Evolutionary conservation across 2,113 vertebrate genomes (phyloP).

Genomic region (Nyctibius bracteatus): DNA sequence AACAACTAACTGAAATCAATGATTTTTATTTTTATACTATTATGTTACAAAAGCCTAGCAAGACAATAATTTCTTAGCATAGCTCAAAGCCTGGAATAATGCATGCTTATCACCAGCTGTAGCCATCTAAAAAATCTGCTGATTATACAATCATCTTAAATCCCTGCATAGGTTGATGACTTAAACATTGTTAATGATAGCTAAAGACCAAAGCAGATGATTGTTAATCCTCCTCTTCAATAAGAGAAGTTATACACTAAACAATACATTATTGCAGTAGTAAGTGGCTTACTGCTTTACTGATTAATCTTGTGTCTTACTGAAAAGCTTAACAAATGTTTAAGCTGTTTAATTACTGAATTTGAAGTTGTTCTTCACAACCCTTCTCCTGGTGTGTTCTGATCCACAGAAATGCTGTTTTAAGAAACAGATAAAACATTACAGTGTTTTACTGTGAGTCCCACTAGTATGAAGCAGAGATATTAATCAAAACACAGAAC

Average conservation of each 20-base stretch:
- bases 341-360: neutral
- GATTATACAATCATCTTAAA: conserved; percentile 20
- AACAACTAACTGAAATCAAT: neutral
- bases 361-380: neutral
- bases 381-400: neutral
- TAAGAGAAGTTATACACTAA: neutral
- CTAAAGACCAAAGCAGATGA: conserved; percentile 6
- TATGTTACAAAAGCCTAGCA: neutral
- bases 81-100: neutral
- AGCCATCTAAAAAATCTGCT: neutral
- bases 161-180: neutral
- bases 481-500: neutral
- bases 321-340: neutral
- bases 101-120: neutral
- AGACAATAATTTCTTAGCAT: neutral
- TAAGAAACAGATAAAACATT: neutral
- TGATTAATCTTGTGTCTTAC: neutral
- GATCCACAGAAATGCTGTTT: neutral
- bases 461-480: neutral
- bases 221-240: neutral
- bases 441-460: neutral
- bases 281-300: neutral
- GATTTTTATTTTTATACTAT: neutral
- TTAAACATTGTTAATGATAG: neutral
- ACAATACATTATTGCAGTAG: neutral